Evolutionary conservation across 2,113 vertebrate species (phyloP).

Genomic region (Chinchilla lanigera): DNA sequence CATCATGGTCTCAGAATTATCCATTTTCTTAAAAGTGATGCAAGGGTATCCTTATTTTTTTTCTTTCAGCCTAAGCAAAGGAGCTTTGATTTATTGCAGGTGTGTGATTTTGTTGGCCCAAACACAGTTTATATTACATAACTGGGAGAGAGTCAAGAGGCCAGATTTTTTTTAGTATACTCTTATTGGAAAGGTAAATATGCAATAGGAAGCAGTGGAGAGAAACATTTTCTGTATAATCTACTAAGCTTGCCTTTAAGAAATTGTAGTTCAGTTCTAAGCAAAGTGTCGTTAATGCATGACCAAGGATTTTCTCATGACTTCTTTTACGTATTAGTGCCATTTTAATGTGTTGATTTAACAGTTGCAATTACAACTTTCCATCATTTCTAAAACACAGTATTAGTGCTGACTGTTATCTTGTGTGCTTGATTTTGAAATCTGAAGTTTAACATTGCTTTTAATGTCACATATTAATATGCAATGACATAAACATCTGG

Average conservation of each 20-base stretch:
- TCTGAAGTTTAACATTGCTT: slow-evolving; percentile 20
- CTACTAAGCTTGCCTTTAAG: background rate
- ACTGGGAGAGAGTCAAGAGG: background rate
- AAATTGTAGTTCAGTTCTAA: background rate
- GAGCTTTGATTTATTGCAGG: background rate
- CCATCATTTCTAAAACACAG: background rate
- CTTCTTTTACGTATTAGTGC: background rate
- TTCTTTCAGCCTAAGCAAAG: background rate
- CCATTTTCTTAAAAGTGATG: background rate
- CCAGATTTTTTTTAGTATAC: background rate
- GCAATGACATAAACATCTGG: background rate
- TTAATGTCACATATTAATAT: background rate
- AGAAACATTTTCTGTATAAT: background rate
- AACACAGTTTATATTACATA: background rate
- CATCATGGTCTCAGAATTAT: background rate
- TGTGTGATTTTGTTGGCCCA: background rate
- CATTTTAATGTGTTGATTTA: background rate
- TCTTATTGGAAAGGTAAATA: background rate
- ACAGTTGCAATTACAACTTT: background rate
- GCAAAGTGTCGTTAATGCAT: background rate
- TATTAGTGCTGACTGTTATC: background rate
- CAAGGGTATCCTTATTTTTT: background rate
- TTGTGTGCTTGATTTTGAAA: slow-evolving; percentile 6
- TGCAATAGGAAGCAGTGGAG: background rate
- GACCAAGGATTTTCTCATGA: background rate